Evolutionary conservation across 2,797 vertebrate species (phyloP), one percentile per base, ranked within the genome.

Genomic region (Clarias laeviceps): DNA sequence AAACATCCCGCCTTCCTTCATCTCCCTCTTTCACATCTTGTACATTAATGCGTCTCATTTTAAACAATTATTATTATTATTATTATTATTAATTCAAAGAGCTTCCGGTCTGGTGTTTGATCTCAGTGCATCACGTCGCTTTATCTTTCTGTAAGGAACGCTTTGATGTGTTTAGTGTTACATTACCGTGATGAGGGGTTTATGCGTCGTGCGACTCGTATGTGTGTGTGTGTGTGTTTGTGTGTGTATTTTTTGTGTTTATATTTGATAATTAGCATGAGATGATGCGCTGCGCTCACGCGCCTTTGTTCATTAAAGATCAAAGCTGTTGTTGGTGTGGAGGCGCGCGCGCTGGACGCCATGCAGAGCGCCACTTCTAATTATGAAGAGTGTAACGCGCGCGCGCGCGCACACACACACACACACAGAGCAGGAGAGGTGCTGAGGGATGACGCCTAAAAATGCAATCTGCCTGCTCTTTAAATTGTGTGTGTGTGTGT

Each of bases 281-380:
- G 9, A 79, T 40, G 57, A 80, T 79, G 76, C 76, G 5, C 32
- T 59, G 34, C 12, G 37, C 61, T 65, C 61, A 65, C 78, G 61
- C 78, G 61, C 61, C 61, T 65, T 80, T 80, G 37, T 83, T 64
- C n/a, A 64, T 83, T 61, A 74, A 73, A 73, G 32, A 73, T 82
- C 22, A 72, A 72, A 80, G 59, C 54, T 50, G 56, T 73, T 32
- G 14, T 62, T 2, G 17, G 82, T 72, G 68, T 73, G 78, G 59
- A 80, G 78, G 78, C 78, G 74, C 74, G 69, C 70, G 57, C 32
- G 61, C 34, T 8, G 56, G 66, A 40, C 56, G 68, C 56, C 68
- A 61, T 45, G 68, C 56, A 20, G 54, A 70, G 64, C 50, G 24
- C 24, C 80, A 34, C 27, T 82, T 57, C 45, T 57, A 37, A 82